A percentile compares a stretch with the other conserved stretches of the same genome.
Evolutionary conservation across 2,113 vertebrate species (phyloP).

Genomic region (Sclerurus mexicanus): DNA sequence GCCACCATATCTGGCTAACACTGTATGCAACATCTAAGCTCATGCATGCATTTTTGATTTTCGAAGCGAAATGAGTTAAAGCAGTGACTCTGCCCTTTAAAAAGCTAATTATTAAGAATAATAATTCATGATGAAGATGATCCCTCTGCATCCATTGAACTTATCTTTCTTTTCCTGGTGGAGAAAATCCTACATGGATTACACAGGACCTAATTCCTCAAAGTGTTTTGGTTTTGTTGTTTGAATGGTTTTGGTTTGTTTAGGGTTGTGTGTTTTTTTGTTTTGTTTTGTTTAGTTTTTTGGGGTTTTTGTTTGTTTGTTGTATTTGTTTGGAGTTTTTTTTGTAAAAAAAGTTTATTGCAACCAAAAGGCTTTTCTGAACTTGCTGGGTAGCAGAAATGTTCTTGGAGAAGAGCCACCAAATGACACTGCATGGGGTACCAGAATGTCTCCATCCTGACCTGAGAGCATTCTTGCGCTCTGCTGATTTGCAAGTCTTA

Average conservation of each 20-base stretch:
- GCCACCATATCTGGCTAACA: background rate
- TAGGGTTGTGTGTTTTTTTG: too few species aligned
- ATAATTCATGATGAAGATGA: background rate
- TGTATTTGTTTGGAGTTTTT: background rate
- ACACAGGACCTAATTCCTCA: background rate
- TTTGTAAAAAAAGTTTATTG: background rate
- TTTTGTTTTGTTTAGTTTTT: too few species aligned
- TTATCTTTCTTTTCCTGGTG: background rate
- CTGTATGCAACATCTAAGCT: conserved; percentile 31
- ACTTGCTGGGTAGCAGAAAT: background rate
- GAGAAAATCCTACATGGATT: background rate
- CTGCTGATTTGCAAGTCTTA: background rate
- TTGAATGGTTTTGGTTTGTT: background rate
- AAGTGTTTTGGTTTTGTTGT: background rate
- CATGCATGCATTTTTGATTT: conserved; percentile 11
- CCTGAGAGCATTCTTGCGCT: background rate
- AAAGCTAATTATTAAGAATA: background rate
- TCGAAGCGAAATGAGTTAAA: conserved; percentile 34
- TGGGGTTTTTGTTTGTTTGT: too few species aligned
- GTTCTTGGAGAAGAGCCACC: background rate
- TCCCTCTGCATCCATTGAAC: background rate
- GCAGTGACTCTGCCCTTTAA: background rate
- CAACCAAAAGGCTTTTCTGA: background rate
- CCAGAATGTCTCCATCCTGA: background rate
- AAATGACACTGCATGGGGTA: background rate